Evolutionary conservation across 2,797 vertebrate genomes (phyloP).

Genomic region (Sternarchorhynchus goeldii): DNA sequence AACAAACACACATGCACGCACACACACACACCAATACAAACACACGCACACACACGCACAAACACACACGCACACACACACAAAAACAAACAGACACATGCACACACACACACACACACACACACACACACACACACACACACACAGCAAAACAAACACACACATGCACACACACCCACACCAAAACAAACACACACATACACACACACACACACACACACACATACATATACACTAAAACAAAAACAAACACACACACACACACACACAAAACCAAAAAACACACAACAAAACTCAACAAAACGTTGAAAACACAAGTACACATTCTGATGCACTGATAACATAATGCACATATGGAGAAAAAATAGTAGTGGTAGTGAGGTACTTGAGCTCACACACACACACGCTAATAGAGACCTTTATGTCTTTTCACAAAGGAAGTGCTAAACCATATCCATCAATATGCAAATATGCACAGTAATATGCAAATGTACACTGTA

Average conservation of each 20-base stretch:
- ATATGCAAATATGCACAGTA: slow-evolving; percentile 13
- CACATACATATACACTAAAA: slow-evolving; percentile 39
- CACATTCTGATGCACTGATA: slow-evolving; percentile 65
- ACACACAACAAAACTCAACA: slow-evolving; percentile 28
- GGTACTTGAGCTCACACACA: slow-evolving; percentile 13
- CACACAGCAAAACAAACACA: slow-evolving; percentile 39
- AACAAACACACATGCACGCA: slow-evolving; percentile 25
- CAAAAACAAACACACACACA: slow-evolving; percentile 34
- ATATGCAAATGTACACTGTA: slow-evolving; percentile 27
- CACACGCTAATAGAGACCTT: neutral
- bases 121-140: slow-evolving; percentile 37
- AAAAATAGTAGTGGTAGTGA: slow-evolving; percentile 34
- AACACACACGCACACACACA: slow-evolving; percentile 7
- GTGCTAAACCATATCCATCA: neutral
- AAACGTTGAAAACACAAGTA: slow-evolving; percentile 24
- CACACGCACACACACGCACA: neutral
- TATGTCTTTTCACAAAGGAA: neutral
- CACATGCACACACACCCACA: slow-evolving; percentile 13
- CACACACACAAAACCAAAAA: slow-evolving; percentile 35
- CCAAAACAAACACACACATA: slow-evolving; percentile 23
- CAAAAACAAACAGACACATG: too few relatives aligned
- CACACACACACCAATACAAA: slow-evolving; percentile 26
- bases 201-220: slow-evolving; percentile 38
- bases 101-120: slow-evolving; percentile 20
- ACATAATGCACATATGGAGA: slow-evolving; percentile 23